Evolutionary conservation across 2,888 invertebrate species (phyloP), one percentile per base, ranked within the genome.

Genomic region (Drosophila cognata): DNA sequence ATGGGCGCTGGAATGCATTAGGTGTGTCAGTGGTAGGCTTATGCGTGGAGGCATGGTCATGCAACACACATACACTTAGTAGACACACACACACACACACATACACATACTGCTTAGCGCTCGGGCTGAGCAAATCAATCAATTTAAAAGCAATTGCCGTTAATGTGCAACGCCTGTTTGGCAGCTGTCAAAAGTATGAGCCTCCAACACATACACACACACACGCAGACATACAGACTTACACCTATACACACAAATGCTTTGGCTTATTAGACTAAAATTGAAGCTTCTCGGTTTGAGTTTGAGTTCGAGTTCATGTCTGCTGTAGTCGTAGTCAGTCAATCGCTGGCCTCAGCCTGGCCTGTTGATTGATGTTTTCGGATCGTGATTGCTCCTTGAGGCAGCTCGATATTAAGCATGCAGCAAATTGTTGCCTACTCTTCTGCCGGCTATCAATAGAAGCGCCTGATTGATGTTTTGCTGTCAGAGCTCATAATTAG

Each of bases 81-180:
- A 70, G 62, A 59, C 67, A 51, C 59, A 43, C 31, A 8, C 48
- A 46, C 64, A 55, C 38, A 43, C 58, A 48, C 57, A 52, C 35
- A 62, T 48, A 62, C 48, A 55, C 33, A 56, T 38, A 38, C 66
- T 25, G 73, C 55, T 63, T 81, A 72, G 70, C 61, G 64, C 69
- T 64, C 72, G 69, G 68, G 55, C 77, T 73, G 77, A 73, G 84
- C 88, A 88, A 88, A 88, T 85, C 88, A 86, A 85, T 85, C 85
- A 88, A 85, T 86, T 88, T 86, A 80, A 85, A 88, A 85, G 86
- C 85, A 88, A 88, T 85, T 88, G 88, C 86, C 86, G 86, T 85
- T 85, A 85, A 88, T 85, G 85, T 88, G 82, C 80, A 84, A 85
- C 86, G 82, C 84, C 77, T 83, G 77, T 85, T 83, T 85, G 88